These are phyloP conservation scores for Drosophila carrolli DNA, from an alignment of 1,140 invertebrate genomes.

Conservation along the genomic window DNA sequence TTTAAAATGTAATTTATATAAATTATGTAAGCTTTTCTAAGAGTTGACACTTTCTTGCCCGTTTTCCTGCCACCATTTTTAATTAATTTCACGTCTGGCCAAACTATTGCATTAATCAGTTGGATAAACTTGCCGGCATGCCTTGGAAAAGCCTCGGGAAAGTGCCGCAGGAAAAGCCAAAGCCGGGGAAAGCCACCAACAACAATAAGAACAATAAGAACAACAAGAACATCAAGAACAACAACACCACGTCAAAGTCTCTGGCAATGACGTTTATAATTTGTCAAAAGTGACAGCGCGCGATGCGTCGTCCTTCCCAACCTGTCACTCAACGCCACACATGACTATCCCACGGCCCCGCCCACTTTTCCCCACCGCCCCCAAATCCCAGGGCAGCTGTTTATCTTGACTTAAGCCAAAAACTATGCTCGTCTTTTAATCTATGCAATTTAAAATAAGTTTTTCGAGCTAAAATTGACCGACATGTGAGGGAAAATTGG, in stretches of 20 bases:
- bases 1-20: no score
- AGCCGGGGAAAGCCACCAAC: conserved; percentile 18
- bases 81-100: conserved; percentile 68
- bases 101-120: conserved; percentile 81
- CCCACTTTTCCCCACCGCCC: background rate
- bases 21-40: background rate
- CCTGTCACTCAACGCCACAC: conserved; percentile 62
- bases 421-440: conserved; percentile 73
- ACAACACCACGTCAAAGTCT: conserved; percentile 69
- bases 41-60: conserved; percentile 1
- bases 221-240: conserved; percentile 8
- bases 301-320: conserved; percentile 40
- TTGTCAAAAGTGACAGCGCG: conserved; percentile 78
- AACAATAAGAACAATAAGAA: conserved; percentile 20
- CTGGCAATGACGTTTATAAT: conserved; percentile 78
- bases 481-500: conserved; percentile 11
- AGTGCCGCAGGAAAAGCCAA: conserved; percentile 31
- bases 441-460: conserved; percentile 76
- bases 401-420: conserved; percentile 51
- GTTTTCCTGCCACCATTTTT: conserved; percentile 20
- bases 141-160: conserved; percentile 9
- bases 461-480: conserved; percentile 44
- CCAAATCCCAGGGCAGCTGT: conserved; percentile 8
- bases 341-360: conserved; percentile 13
- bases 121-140: conserved; percentile 42